Conservation (phyloP, 2,888 invertebrate genomes). For the Latrodectus elegans region DNA sequence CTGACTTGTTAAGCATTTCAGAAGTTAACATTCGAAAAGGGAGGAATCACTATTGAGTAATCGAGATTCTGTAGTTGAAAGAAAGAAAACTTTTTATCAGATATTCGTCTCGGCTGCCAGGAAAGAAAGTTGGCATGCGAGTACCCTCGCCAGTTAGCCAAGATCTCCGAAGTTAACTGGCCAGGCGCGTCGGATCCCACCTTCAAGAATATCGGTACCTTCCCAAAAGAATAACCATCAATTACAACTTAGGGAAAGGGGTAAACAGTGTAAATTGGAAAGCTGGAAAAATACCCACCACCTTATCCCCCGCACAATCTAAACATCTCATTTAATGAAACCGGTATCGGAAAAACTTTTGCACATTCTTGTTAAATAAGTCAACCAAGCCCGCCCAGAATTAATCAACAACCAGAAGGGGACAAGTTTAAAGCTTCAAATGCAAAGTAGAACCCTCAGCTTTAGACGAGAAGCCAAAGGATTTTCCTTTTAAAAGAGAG, state of each 20-base stretch:
- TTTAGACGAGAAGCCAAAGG: constrained; percentile 21
- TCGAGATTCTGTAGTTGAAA: too few relatives aligned
- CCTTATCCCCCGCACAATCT: neutral
- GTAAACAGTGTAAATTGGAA: neutral
- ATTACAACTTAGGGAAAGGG: neutral
- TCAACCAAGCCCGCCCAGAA: constrained; percentile 26
- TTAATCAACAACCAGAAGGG: constrained; percentile 53
- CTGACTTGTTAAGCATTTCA: too few relatives aligned
- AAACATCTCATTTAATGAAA: constrained; percentile 29
- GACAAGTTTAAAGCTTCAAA: constrained; percentile 38
- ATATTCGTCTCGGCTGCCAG: too few relatives aligned
- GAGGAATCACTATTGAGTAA: too few relatives aligned
- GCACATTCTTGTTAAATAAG: constrained; percentile 46
- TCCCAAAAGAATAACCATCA: neutral
- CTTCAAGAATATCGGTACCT: neutral
- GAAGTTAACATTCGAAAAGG: too few relatives aligned
- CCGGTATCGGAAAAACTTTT: constrained; percentile 32
- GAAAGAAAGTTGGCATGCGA: neutral
- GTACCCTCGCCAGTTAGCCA: neutral
- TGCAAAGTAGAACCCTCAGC: constrained; percentile 36
- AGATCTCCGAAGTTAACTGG: neutral
- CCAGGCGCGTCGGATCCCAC: neutral
- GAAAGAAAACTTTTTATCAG: too few relatives aligned
- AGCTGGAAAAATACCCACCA: neutral
- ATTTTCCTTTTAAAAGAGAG: constrained; percentile 40